phyloP scores from a whole-genome alignment of 2,113 vertebrate genomes.

The Pomatostomus ruficeps region DNA sequence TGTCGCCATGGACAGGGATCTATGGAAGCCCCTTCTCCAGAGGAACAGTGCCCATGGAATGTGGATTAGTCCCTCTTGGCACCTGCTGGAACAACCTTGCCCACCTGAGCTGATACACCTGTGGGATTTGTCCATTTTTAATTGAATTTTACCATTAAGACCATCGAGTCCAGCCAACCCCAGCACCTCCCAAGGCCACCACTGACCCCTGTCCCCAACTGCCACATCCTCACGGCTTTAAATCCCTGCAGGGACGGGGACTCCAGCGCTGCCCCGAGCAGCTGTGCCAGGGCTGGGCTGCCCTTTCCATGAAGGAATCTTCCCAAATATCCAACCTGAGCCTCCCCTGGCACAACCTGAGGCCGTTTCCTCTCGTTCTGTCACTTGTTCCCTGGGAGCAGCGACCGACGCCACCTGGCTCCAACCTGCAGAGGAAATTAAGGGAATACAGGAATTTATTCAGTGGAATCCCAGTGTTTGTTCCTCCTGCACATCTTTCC shows the following conservation, averaged over 20 bases:
- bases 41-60: too few relatives aligned
- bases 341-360: background rate
- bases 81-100: too few relatives aligned
- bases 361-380: background rate
- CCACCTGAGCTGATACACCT: too few relatives aligned
- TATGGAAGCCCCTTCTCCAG: too few relatives aligned
- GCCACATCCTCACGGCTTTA: background rate
- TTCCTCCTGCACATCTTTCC: too few relatives aligned
- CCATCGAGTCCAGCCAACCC: background rate
- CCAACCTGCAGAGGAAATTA: too few relatives aligned
- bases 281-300: background rate
- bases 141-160: background rate
- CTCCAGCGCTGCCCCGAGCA: background rate
- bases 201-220: background rate
- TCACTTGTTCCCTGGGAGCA: too few relatives aligned
- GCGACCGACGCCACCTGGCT: too few relatives aligned
- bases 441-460: too few relatives aligned
- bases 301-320: background rate
- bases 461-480: too few relatives aligned
- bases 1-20: background rate
- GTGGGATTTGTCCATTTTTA: too few relatives aligned
- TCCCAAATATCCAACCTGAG: background rate
- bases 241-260: background rate
- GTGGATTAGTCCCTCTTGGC: too few relatives aligned
- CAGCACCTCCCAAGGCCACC: background rate